Evolutionary conservation across 2,113 vertebrate species (phyloP).

Genomic region (Prinia subflava): DNA sequence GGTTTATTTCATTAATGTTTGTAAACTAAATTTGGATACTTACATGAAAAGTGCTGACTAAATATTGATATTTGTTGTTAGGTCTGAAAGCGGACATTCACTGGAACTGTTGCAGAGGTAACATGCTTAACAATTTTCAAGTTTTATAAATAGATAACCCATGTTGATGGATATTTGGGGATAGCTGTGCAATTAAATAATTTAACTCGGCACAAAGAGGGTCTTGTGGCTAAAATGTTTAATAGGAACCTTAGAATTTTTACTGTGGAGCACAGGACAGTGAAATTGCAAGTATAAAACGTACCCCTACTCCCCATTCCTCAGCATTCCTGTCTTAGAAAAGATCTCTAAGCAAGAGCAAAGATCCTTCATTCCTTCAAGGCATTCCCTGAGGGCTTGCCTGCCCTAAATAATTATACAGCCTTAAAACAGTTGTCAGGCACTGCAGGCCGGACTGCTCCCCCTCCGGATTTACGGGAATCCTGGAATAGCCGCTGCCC

Average conservation of each 20-base stretch:
- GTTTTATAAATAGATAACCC: conserved; percentile 15
- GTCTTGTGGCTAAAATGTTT: background rate
- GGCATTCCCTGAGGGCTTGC: conserved; percentile 26
- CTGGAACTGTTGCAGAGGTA: background rate
- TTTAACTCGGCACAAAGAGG: background rate
- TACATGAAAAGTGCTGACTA: background rate
- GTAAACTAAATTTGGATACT: background rate
- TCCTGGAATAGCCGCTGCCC: background rate
- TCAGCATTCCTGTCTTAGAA: background rate
- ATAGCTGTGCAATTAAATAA: background rate
- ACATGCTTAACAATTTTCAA: background rate
- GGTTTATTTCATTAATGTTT: conserved; percentile 15
- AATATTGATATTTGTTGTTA: background rate
- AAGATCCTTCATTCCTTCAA: conserved; percentile 49
- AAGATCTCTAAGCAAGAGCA: conserved; percentile 20
- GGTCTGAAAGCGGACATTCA: background rate
- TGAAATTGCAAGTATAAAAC: conserved; percentile 20
- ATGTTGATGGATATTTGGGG: background rate
- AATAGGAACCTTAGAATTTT: background rate
- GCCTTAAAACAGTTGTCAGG: conserved; percentile 43
- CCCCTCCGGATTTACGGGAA: background rate
- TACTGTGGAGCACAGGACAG: background rate
- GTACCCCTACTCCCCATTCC: background rate
- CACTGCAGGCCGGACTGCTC: background rate
- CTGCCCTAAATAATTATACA: conserved; percentile 54